Conservation (phyloP, 2,113 vertebrate species). For the Casuarius casuarius region DNA sequence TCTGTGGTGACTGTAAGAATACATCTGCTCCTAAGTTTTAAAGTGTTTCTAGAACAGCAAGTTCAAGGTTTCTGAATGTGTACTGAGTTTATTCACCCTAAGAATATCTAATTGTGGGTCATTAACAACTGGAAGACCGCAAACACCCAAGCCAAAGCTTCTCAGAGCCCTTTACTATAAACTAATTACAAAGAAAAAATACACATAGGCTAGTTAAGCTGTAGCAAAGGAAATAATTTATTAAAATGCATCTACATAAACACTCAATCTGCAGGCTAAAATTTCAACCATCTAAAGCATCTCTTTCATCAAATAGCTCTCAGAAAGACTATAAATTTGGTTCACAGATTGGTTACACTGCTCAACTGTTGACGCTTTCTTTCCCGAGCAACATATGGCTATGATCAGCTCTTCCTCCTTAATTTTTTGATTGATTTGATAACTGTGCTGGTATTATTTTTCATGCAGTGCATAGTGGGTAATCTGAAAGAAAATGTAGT, state of each 20-base stretch:
- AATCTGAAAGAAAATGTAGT: neutral
- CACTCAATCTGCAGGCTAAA: neutral
- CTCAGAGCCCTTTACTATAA: neutral
- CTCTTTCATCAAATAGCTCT: neutral
- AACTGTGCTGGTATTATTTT: neutral
- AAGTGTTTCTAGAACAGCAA: neutral
- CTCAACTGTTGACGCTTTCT: neutral
- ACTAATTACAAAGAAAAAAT: neutral
- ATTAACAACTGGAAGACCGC: neutral
- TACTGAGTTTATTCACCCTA: neutral
- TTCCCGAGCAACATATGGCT: neutral
- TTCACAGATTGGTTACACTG: neutral
- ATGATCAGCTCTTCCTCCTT: neutral
- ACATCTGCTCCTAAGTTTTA: neutral
- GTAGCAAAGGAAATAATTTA: neutral
- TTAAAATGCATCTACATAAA: neutral
- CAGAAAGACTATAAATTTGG: neutral
- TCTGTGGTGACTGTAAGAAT: neutral
- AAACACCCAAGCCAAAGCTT: neutral
- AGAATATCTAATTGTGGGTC: neutral
- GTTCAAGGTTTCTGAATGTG: neutral
- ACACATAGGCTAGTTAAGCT: neutral
- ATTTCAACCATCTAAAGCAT: neutral
- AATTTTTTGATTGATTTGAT: neutral
- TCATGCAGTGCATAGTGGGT: neutral